These are phyloP conservation scores for Hydrozoanthus gracilis DNA, from an alignment of 92 coral and sea anemone species.

Conservation along the genomic window DNA sequence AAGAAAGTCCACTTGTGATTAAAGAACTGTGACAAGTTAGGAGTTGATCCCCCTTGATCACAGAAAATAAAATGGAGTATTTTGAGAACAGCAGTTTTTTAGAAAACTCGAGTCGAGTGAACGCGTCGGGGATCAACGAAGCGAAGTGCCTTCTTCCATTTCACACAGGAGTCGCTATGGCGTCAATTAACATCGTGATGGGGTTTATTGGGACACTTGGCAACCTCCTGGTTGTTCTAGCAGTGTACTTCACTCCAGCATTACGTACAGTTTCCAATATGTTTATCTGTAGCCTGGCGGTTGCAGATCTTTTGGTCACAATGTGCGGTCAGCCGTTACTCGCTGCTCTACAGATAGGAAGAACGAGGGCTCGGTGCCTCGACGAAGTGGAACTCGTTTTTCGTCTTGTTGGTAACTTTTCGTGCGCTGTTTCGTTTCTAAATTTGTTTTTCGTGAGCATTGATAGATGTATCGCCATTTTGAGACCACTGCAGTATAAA, in stretches of 20 bases:
- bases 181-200: conserved; percentile 26
- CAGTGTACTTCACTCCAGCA: conserved; percentile 27
- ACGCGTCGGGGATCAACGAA: not conserved
- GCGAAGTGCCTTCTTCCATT: not conserved
- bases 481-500: conserved; percentile 40
- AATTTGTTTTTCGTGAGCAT: conserved; percentile 52
- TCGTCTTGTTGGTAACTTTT: conserved; percentile 61
- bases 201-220: conserved; percentile 30
- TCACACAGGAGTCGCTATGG: conserved; percentile 11
- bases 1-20: no score
- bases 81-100: not conserved
- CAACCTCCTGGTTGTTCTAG: conserved; percentile 10
- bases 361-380: conserved; percentile 30
- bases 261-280: conserved; percentile 25
- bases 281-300: conserved; percentile 29
- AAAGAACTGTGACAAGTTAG: no score
- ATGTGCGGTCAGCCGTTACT: conserved; percentile 42
- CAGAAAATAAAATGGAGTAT: not conserved
- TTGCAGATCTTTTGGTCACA: conserved; percentile 37
- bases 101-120: not conserved
- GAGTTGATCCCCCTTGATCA: not conserved
- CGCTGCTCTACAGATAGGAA: conserved; percentile 38
- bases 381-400: conserved; percentile 53
- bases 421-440: conserved; percentile 62
- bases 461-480: conserved; percentile 53